Percentiles rank a stretch among this genome's conserved stretches.
Conservation (phyloP, 2,113 vertebrate genomes). For the Ctenodactylus gundi region DNA sequence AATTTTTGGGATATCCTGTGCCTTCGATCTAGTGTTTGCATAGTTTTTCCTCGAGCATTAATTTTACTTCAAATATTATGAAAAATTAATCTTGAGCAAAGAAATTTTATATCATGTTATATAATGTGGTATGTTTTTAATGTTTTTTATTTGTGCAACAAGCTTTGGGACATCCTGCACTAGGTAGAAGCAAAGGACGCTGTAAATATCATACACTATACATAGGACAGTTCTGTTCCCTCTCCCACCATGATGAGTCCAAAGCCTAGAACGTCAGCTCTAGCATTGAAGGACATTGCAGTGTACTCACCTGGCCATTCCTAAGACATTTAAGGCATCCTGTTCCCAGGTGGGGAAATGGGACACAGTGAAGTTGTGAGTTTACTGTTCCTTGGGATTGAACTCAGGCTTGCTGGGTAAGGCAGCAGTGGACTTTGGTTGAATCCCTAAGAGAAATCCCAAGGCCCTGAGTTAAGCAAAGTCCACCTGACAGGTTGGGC, state of each 20-base stretch:
- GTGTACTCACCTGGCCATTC: background rate
- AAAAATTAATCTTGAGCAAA: too few species aligned
- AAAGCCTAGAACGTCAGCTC: background rate
- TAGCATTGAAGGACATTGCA: background rate
- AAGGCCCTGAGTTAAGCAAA: background rate
- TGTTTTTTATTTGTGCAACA: too few species aligned
- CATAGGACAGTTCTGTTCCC: background rate
- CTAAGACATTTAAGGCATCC: background rate
- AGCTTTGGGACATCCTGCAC: too few species aligned
- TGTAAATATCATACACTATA: background rate
- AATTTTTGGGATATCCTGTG: too few species aligned
- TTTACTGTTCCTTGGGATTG: background rate
- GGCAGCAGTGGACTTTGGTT: background rate
- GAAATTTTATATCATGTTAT: too few species aligned
- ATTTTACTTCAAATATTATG: too few species aligned
- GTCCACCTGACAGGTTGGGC: background rate
- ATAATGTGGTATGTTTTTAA: too few species aligned
- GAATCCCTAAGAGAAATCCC: background rate
- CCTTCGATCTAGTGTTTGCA: too few species aligned
- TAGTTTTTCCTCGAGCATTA: too few species aligned
- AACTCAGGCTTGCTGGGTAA: background rate
- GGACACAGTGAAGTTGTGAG: background rate
- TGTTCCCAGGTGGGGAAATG: background rate
- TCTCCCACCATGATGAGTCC: background rate
- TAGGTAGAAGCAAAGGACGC: background rate